Percentiles rank a stretch among this genome's conserved stretches.
Evolutionary conservation across 2,797 vertebrate genomes (phyloP).

Genomic region (Eulemur coronatus): DNA sequence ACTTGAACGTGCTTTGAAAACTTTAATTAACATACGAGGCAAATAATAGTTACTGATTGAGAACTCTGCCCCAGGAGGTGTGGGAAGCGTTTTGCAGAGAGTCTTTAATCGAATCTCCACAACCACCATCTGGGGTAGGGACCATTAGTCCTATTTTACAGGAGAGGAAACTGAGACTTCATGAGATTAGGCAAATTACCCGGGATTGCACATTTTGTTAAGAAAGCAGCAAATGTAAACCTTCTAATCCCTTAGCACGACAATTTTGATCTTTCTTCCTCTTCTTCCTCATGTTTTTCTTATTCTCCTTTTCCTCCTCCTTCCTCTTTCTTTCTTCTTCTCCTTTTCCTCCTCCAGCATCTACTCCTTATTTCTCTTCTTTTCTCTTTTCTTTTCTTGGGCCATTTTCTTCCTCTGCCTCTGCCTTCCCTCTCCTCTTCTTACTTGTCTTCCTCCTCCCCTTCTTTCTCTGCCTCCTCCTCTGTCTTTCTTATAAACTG

Average conservation of each 20-base stretch:
- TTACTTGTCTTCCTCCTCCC: not conserved
- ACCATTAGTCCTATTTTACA: not conserved
- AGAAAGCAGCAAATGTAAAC: not conserved
- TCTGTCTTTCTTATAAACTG: not conserved
- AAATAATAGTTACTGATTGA: too few species aligned
- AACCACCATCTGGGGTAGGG: fast-evolving
- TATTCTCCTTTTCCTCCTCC: not conserved
- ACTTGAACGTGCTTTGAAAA: not conserved
- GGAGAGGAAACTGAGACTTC: not conserved
- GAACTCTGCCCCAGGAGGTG: too few species aligned
- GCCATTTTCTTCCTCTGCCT: not conserved
- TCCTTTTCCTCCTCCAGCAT: not conserved
- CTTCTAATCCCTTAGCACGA: not conserved
- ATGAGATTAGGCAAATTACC: not conserved
- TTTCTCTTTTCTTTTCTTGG: not conserved
- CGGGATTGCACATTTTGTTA: not conserved
- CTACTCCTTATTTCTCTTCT: not conserved
- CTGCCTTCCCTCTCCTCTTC: too few species aligned
- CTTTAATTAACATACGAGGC: not conserved
- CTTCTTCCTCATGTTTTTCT: not conserved
- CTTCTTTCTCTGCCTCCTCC: not conserved
- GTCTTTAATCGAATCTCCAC: not conserved
- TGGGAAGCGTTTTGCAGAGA: not conserved
- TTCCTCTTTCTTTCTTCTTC: not conserved
- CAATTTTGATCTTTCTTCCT: not conserved